phyloP scores from a whole-genome alignment of 2,888 invertebrate genomes.

The Bombyx huttoni region DNA sequence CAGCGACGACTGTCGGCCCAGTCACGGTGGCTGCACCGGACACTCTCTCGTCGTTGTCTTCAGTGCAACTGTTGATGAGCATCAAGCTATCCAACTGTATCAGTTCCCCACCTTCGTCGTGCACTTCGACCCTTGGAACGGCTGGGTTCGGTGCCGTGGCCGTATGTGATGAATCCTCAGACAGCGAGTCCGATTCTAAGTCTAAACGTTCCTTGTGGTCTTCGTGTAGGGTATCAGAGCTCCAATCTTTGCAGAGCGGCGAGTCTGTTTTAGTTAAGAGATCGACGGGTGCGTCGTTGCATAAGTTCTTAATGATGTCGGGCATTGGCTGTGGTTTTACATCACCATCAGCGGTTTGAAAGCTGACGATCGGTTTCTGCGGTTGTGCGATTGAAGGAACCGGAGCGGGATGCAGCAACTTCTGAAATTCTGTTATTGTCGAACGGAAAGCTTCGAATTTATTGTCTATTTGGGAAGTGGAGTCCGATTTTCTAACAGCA shows the following conservation, averaged over 20 bases:
- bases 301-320: constrained; percentile 68
- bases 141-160: constrained; percentile 50
- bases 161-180: constrained; percentile 49
- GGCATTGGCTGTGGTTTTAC: constrained; percentile 72
- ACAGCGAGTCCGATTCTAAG: constrained; percentile 74
- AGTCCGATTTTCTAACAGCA: constrained; percentile 85
- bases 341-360: constrained; percentile 36
- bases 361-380: constrained; percentile 31
- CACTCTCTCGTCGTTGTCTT: constrained; percentile 34
- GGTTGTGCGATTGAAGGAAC: constrained; percentile 31
- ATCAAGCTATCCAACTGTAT: constrained; percentile 75
- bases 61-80: constrained; percentile 45
- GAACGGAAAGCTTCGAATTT: constrained; percentile 88
- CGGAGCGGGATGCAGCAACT: constrained; percentile 83
- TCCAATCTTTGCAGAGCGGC: constrained; percentile 43
- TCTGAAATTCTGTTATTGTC: constrained; percentile 90
- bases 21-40: constrained; percentile 41
- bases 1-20: constrained; percentile 55
- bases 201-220: constrained; percentile 36
- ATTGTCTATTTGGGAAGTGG: constrained; percentile 86
- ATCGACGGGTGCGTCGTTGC: constrained; percentile 48
- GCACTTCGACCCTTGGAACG: constrained; percentile 81
- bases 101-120: constrained; percentile 78
- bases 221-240: constrained; percentile 61
- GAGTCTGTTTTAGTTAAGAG: constrained; percentile 46